Percentiles rank a stretch among this genome's conserved stretches.
These are phyloP conservation scores for Tipula vernalis DNA, from an alignment of 2,888 invertebrate genomes.

Conservation along the genomic window DNA sequence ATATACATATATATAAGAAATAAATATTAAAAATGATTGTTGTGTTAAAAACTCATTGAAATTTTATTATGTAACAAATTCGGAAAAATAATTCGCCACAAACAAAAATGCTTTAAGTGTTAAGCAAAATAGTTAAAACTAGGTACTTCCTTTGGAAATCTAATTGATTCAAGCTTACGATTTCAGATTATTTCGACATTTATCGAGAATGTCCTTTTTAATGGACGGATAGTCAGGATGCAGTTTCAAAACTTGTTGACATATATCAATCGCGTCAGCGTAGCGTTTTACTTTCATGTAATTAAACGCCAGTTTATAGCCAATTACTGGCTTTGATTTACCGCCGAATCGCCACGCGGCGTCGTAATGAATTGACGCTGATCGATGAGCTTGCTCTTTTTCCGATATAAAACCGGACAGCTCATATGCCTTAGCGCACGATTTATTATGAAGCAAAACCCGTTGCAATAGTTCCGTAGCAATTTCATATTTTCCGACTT, in stretches of 20 bases:
- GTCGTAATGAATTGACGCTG: constrained; percentile 71
- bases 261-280: constrained; percentile 86
- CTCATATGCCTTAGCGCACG: constrained; percentile 84
- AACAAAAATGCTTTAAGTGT: too few species aligned
- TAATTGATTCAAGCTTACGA: constrained; percentile 34
- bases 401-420: constrained; percentile 71
- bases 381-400: constrained; percentile 81
- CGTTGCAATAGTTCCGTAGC: constrained; percentile 70
- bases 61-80: not conserved
- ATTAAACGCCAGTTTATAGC: constrained; percentile 86
- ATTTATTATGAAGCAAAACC: constrained; percentile 70
- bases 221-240: constrained; percentile 86
- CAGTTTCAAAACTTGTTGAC: constrained; percentile 65
- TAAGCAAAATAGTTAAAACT: too few species aligned
- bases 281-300: constrained; percentile 78
- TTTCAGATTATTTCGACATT: constrained; percentile 64
- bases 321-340: constrained; percentile 69
- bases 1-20: not conserved
- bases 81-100: too few species aligned
- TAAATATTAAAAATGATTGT: not conserved
- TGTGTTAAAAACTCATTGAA: not conserved
- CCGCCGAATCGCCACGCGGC: constrained; percentile 75
- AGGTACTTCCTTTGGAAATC: too few species aligned
- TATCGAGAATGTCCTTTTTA: constrained; percentile 86
- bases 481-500: constrained; percentile 71